A percentile compares a stretch with the other conserved stretches of the same genome.
These are phyloP conservation scores for Thereva nobilitata DNA, from an alignment of 2,888 invertebrate genomes.

Conservation along the genomic window DNA sequence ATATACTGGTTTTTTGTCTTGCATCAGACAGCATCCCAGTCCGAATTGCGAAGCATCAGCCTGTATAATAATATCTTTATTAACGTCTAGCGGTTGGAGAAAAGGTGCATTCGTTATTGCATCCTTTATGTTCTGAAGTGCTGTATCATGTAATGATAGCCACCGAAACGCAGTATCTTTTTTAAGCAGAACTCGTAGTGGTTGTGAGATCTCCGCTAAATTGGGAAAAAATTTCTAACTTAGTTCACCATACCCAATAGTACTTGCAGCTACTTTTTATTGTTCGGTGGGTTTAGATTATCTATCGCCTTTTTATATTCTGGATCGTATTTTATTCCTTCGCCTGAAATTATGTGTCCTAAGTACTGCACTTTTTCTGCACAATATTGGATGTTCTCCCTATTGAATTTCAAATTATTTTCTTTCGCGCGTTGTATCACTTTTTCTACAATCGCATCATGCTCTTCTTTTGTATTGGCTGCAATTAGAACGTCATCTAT, in stretches of 20 bases:
- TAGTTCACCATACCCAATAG: slow-evolving; percentile 33
- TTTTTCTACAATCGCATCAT: too few relatives aligned
- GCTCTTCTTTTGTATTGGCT: too few relatives aligned
- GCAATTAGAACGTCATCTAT: too few relatives aligned
- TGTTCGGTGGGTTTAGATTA: not conserved
- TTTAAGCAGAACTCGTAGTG: slow-evolving; percentile 30
- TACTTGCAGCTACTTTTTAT: slow-evolving; percentile 33
- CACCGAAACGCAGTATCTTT: slow-evolving; percentile 15
- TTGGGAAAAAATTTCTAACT: slow-evolving; percentile 32
- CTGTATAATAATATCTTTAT: slow-evolving; percentile 1
- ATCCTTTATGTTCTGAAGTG: not conserved
- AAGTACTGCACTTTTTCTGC: too few relatives aligned
- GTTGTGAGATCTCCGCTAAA: slow-evolving; percentile 20
- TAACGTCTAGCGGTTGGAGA: slow-evolving; percentile 1
- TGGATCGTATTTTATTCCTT: too few relatives aligned
- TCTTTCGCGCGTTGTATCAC: too few relatives aligned
- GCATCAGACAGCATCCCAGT: slow-evolving; percentile 17
- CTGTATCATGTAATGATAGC: slow-evolving; percentile 14
- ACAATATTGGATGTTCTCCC: too few relatives aligned
- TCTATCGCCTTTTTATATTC: too few relatives aligned
- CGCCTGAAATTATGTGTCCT: too few relatives aligned
- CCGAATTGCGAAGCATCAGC: slow-evolving; percentile 12
- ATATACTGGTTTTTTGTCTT: slow-evolving; percentile 3
- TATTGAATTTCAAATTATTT: too few relatives aligned
- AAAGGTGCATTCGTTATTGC: slow-evolving; percentile 1